phyloP scores from a whole-genome alignment of 2,797 vertebrate species.

The Danio aesculapii region DNA sequence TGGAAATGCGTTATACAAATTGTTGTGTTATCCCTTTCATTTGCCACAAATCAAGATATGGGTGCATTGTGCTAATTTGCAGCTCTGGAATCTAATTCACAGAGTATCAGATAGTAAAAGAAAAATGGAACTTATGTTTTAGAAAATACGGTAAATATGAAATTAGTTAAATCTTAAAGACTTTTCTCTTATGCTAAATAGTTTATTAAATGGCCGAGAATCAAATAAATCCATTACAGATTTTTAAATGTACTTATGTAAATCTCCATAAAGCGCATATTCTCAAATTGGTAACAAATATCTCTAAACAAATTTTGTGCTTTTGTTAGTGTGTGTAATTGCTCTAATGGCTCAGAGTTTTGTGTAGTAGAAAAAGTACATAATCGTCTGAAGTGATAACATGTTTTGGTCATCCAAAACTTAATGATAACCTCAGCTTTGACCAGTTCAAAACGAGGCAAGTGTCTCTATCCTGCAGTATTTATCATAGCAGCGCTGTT shows the following conservation, averaged over 20 bases:
- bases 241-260: neutral
- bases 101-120: too few relatives aligned
- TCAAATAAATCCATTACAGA: neutral
- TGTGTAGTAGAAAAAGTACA: neutral
- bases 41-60: too few relatives aligned
- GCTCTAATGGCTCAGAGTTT: neutral
- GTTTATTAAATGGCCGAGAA: too few relatives aligned
- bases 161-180: too few relatives aligned
- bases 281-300: neutral
- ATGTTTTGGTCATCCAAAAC: neutral
- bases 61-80: too few relatives aligned
- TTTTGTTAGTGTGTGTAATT: neutral
- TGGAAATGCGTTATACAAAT: too few relatives aligned
- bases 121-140: too few relatives aligned
- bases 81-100: too few relatives aligned
- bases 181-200: too few relatives aligned
- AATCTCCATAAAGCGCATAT: neutral
- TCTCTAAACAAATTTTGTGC: neutral
- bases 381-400: neutral
- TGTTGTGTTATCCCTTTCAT: too few relatives aligned
- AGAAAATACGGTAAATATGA: too few relatives aligned
- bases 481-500: constrained; percentile 56
- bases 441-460: neutral
- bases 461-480: constrained; percentile 4
- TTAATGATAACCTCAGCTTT: neutral